phyloP scores from a whole-genome alignment of 2,113 vertebrate genomes.

The Dunckerocampus dactyliophorus region DNA sequence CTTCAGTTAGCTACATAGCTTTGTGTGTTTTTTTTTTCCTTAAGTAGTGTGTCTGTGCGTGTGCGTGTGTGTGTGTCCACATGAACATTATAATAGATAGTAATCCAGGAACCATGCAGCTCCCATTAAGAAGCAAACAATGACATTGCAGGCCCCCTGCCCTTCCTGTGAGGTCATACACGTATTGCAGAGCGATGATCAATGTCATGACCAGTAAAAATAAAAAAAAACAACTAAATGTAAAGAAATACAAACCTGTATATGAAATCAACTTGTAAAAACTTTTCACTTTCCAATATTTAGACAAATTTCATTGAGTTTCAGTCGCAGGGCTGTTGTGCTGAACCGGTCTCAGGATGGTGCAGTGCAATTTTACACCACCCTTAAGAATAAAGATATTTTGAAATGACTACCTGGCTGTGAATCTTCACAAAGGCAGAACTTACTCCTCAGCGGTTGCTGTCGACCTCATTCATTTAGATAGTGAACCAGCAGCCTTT shows the following conservation, averaged over 20 bases:
- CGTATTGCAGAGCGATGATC: slow-evolving; percentile 12
- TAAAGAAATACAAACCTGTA: neutral
- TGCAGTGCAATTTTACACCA: too few relatives aligned
- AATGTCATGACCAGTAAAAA: slow-evolving; percentile 31
- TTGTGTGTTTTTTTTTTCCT: neutral
- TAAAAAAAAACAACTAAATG: neutral
- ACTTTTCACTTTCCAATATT: neutral
- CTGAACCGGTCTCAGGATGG: too few relatives aligned
- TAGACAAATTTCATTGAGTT: neutral
- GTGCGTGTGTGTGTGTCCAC: neutral
- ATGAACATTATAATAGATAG: slow-evolving; percentile 2
- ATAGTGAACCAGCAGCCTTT: slow-evolving; percentile 1
- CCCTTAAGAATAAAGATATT: too few relatives aligned
- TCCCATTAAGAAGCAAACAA: slow-evolving; percentile 29
- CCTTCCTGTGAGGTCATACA: slow-evolving; percentile 51
- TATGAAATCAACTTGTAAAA: neutral
- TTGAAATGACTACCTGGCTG: too few relatives aligned
- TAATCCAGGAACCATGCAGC: slow-evolving; percentile 9
- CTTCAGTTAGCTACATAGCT: neutral
- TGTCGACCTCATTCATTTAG: neutral
- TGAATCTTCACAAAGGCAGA: too few relatives aligned
- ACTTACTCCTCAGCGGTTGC: neutral
- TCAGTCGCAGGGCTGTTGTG: too few relatives aligned
- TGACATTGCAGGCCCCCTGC: slow-evolving; percentile 26
- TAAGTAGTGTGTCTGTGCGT: neutral